Evolutionary conservation across 2,797 vertebrate species (phyloP), one percentile per base, ranked within the genome.

Genomic region (Acridotheres tristis): DNA sequence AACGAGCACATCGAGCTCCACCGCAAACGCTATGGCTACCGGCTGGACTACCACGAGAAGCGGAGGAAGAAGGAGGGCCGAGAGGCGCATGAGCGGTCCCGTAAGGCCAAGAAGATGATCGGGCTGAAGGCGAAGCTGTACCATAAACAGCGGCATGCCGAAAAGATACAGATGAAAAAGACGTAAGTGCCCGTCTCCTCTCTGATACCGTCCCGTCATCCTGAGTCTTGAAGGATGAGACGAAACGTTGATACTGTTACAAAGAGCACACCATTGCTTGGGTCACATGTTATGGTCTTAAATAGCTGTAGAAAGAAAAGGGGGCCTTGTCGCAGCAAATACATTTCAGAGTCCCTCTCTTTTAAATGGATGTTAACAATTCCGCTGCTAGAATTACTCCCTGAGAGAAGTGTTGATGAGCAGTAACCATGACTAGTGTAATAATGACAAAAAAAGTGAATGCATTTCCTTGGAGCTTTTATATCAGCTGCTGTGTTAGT

Each of bases 111-210:
- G 97, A 99, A 99, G 97, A 97, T 99, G 98, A 99, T 99, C 19
- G 99, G 99, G 38, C 94, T 99, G 95, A 99, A 99, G 97, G 99
- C 99, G 95, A 99, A 99, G 96, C 98, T 99, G 29, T 99, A 99
- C 97, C 99, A 99, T 96, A 99, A 99, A 91, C 99, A 99, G 97
- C 98, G 99, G 81, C 99, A 99, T 30, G 98, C 99, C 0, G 99
- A 99, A 97, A 99, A 99, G 98, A 99, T 99, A 95, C 99, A 99
- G 97, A 99, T 99, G 99, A 99, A 99, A 97, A 99, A 99, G 96
- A 99, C 99, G 99, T 99, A 96, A 98, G 99, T 98, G 45, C 13
- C 47, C 2, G 1, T 22, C 13, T 2, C n/a, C 13, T 38, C 23
- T 4, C 17, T 13, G 25, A 1, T 5, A 8, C 9, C 2, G 2